Percentiles rank a stretch among this genome's conserved stretches.
These are phyloP conservation scores for Macrocentrus cingulum DNA, from an alignment of 1,140 invertebrate genomes.

Conservation along the genomic window DNA sequence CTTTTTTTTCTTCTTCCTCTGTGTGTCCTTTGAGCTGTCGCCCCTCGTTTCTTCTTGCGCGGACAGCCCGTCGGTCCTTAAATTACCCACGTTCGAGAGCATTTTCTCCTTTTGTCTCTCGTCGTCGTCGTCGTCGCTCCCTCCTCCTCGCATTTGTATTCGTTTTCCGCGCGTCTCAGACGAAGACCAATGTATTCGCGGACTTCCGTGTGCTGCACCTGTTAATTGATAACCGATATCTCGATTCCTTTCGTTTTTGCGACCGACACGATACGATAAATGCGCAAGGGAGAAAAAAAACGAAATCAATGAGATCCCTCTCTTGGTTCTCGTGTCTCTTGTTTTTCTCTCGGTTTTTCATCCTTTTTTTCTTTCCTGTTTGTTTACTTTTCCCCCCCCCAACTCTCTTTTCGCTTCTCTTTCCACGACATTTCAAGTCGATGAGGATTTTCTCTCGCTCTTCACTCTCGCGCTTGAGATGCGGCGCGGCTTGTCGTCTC, in stretches of 20 bases:
- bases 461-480: too few species aligned
- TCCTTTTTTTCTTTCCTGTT: too few species aligned
- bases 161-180: conserved; percentile 17
- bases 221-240: conserved; percentile 57
- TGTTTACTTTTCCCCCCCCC: too few species aligned
- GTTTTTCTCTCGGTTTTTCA: too few species aligned
- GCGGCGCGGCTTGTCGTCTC: too few species aligned
- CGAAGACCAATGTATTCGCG: conserved; percentile 39
- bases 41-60: conserved; percentile 21
- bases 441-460: too few species aligned
- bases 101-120: too few species aligned
- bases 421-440: too few species aligned
- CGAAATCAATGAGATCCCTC: neutral
- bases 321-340: neutral
- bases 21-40: conserved; percentile 49
- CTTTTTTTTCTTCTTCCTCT: conserved; percentile 13
- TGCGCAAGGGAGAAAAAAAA: conserved; percentile 14
- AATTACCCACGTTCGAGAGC: conserved; percentile 40
- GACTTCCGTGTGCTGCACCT: conserved; percentile 40
- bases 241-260: conserved; percentile 35
- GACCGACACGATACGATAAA: too few species aligned
- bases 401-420: too few species aligned
- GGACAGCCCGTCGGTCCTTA: conserved; percentile 48
- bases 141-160: neutral
- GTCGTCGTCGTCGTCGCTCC: neutral